Base-by-base conservation (phyloP, 2,888 invertebrate genomes). In the Ramazzottius varieornatus region DNA sequence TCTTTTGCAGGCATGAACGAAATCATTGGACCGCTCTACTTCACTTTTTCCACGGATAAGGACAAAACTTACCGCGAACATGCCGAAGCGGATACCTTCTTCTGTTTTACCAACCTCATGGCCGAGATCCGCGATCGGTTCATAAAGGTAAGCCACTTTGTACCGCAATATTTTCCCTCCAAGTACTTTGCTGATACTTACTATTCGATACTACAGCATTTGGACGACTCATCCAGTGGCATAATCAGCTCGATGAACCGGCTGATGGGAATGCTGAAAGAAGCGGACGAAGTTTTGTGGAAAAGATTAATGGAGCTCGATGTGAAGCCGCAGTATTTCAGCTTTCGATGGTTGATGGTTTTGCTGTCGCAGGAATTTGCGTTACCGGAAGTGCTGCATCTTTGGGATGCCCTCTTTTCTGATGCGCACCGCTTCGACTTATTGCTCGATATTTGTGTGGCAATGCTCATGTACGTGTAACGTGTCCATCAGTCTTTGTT, bases 1-100 rank as follows among this genome's bases (percentile, higher is more conserved):
- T n/a, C n/a, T n/a, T n/a, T n/a, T n/a, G n/a, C n/a, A n/a, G n/a
- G 98, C 65, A 98, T 99, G 96, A 98, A 98, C 78, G 98, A 99
- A 78, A 92, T 98, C 71, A 85, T 98, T 63, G 98, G 94, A 0
- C 96, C 96, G 4, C 90, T 98, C 72, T 98, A 98, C 78, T 92
- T 93, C 77, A 86, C 90, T 0, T 90, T 98, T 77, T 94, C 96
- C 4, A 86, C 85, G 32, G 91, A 96, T 78, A 82, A 86, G 54
- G 54, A 54, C 29, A 24, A 16, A 16, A 32, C 33, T 29, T 64
- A 24, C 24, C 64, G 64, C n/a, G 64, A 85, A 73, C 80, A 86
- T 75, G 96, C 96, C 0, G 98, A 98, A 75, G 88, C 94, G 0
- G 98, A 98, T 75, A 86, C 91, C 68, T 98, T 98, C 77, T 96